phyloP scores from a whole-genome alignment of 1,140 invertebrate species.

The Holcopasites calliopsidis region DNA sequence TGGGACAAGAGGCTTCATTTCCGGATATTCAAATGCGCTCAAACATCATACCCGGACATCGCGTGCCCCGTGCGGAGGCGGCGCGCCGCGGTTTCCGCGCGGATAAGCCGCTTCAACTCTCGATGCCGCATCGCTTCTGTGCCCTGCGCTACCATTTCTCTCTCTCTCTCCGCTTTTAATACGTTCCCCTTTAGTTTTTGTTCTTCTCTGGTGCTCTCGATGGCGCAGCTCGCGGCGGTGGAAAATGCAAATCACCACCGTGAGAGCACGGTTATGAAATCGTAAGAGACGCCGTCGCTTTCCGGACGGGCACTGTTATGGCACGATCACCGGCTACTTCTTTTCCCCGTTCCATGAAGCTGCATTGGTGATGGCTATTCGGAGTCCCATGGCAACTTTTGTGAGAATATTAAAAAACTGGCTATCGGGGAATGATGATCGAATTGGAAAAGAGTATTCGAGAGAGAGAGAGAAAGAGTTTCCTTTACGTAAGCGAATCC shows the following conservation, averaged over 20 bases:
- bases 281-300: slow-evolving; percentile 44
- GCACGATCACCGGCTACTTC: not conserved
- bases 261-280: slow-evolving; percentile 64
- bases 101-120: slow-evolving; percentile 60
- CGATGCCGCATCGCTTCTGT: slow-evolving; percentile 24
- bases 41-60: slow-evolving; percentile 72
- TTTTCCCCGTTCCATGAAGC: not conserved
- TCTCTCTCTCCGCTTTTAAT: not conserved
- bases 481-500: too few species aligned
- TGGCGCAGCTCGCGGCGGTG: not conserved
- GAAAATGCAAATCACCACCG: slow-evolving; percentile 62
- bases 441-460: too few species aligned
- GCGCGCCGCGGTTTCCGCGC: slow-evolving; percentile 56
- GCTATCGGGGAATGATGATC: slow-evolving; percentile 5
- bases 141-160: not conserved
- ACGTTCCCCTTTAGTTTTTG: not conserved
- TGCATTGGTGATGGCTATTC: not conserved
- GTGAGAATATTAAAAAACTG: slow-evolving; percentile 4
- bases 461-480: too few species aligned
- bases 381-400: not conserved
- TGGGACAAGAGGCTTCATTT: slow-evolving; percentile 76
- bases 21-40: slow-evolving; percentile 78
- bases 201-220: not conserved
- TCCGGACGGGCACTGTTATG: not conserved
- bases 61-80: slow-evolving; percentile 38